Base-by-base conservation (phyloP, 2,113 vertebrate species). In the Tachysurus vachellii region DNA sequence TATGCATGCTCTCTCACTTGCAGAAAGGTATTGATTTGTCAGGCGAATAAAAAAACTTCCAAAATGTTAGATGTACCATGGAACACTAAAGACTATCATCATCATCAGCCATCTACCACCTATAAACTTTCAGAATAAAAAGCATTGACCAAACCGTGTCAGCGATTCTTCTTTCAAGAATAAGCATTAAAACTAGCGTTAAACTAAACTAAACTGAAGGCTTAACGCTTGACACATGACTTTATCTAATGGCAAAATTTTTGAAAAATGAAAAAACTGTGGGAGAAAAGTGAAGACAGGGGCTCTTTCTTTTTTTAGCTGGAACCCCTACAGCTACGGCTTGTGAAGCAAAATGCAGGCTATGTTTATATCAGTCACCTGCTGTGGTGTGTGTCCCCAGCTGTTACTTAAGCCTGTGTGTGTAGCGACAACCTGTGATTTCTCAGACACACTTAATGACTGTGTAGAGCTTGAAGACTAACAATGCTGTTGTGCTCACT, bases 311-410 rank as follows among this genome's bases (percentile, higher is more conserved):
- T 12, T 44, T 85, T 36, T 57, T 2, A 71, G 23, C 42, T 28
- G 56, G 11, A 31, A 36, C 17, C 80, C 62, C 57, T 26, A 62
- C 42, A 28, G 57, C 11, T 36, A 14, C 21, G 31, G 36, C 19
- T 17, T 13, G 66, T 11, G 70, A 59, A 71, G n/a, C 36, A 9
- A 53, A 56, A 70, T 36, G 31, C 79, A 81, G 54, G 50, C 85
- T 80, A 66, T 86, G 85, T 86, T 86, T 81, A 81, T 70, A 71
- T 71, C 62, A 31, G 83, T 85, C 83, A 85, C 83, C 83, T 85
- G 85, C 75, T 80, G 75, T 75, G 86, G 36, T 87, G 86, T 81
- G 76, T 66, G 85, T 66, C 31, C 13, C 76, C 76, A 68, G 85
- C 59, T 83, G 80, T 82, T 83, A 77, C 70, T 87, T 62, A 21